These are phyloP conservation scores for Apostichopus leukothele DNA, from an alignment of 53 echinoderm and acorn worm genomes.

Conservation along the genomic window DNA sequence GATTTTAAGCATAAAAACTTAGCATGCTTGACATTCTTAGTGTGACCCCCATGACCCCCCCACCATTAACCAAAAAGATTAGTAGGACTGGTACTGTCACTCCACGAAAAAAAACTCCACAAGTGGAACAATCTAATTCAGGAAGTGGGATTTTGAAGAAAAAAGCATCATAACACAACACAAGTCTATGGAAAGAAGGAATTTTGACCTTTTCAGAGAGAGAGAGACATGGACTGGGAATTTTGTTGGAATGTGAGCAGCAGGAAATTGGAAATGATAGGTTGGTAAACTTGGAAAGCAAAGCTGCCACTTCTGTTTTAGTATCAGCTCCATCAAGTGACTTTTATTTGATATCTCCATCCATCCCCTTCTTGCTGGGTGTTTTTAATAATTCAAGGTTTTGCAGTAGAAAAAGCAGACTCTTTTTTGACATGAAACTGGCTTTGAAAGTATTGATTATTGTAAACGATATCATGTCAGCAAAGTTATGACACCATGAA, in stretches of 20 bases:
- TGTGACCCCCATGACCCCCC: background rate
- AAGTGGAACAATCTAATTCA: background rate
- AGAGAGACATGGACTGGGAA: background rate
- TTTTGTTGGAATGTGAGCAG: conserved; percentile 45
- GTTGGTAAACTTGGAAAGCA: background rate
- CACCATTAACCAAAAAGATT: background rate
- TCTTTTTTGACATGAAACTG: no score
- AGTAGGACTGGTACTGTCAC: no score
- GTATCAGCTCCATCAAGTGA: no score
- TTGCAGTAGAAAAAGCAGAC: no score
- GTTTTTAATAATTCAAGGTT: no score
- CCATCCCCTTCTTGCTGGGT: no score
- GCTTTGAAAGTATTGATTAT: no score
- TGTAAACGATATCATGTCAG: no score
- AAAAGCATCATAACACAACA: no score
- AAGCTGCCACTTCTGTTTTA: background rate
- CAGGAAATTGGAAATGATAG: conserved; percentile 34
- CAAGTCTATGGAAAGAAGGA: background rate
- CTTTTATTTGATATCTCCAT: no score
- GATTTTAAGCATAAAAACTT: no score
- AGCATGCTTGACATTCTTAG: background rate
- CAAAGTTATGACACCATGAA: no score
- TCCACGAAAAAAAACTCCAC: background rate
- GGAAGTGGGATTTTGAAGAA: background rate
- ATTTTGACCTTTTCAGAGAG: conserved; percentile 37